phyloP scores from a whole-genome alignment of 2,113 vertebrate genomes.

The Lophochroa leadbeateri region DNA sequence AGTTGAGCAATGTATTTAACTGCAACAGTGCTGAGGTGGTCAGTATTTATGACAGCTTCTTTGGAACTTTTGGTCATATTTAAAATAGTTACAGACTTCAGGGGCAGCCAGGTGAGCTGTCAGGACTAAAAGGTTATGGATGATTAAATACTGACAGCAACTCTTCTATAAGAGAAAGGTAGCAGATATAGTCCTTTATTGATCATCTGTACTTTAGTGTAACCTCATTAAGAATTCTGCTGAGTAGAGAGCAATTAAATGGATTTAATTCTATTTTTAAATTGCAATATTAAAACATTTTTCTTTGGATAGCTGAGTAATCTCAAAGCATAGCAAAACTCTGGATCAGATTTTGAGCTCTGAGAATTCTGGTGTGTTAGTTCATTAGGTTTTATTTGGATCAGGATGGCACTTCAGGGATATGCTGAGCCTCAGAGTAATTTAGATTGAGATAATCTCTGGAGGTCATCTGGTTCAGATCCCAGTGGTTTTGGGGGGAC shows the following conservation, averaged over 20 bases:
- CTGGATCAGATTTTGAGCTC: neutral
- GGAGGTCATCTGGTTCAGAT: neutral
- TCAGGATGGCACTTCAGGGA: neutral
- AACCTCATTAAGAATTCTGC: neutral
- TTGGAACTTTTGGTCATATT: neutral
- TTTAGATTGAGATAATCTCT: neutral
- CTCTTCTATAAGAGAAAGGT: neutral
- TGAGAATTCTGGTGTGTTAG: neutral
- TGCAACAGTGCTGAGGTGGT: neutral
- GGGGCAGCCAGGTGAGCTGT: neutral
- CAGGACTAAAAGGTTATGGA: neutral
- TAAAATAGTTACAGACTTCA: neutral
- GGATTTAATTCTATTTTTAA: neutral
- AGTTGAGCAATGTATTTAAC: neutral
- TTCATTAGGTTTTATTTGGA: neutral
- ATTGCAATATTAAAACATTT: neutral
- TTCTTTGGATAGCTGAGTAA: neutral
- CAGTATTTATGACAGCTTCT: neutral
- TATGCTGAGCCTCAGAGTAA: neutral
- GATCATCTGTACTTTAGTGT: neutral
- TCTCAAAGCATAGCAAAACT: neutral
- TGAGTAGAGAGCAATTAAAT: neutral
- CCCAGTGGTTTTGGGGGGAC: neutral
- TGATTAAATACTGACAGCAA: neutral
- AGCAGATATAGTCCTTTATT: neutral